A percentile compares a stretch with the other conserved stretches of the same genome.
These are phyloP conservation scores for Triops cancriformis DNA, from an alignment of 1,140 invertebrate genomes.

Conservation along the genomic window DNA sequence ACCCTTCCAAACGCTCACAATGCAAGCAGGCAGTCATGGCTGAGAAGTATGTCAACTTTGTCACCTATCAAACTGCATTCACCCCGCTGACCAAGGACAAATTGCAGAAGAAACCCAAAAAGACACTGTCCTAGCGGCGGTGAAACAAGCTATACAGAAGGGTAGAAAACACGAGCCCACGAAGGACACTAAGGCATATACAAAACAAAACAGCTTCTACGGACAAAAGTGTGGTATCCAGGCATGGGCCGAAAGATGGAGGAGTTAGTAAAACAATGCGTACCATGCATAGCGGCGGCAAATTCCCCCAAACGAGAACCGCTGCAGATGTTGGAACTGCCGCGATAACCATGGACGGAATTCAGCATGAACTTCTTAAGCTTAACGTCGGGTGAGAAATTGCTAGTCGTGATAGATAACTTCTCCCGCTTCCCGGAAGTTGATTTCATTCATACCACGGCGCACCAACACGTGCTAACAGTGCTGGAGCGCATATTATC, in stretches of 20 bases:
- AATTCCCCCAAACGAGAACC: not conserved
- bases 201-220: constrained; percentile 35
- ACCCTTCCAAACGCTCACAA: no score
- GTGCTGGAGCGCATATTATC: not conserved
- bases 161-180: constrained; percentile 30
- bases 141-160: not conserved
- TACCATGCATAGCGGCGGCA: constrained; percentile 25
- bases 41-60: not conserved
- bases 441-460: not conserved
- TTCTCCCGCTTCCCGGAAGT: constrained; percentile 22
- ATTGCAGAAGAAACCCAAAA: not conserved
- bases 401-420: constrained; percentile 25
- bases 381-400: constrained; percentile 17
- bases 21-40: not conserved
- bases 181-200: constrained; percentile 36
- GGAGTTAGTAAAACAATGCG: constrained; percentile 32
- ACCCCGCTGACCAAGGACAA: constrained; percentile 27
- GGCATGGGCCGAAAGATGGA: constrained; percentile 36
- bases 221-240: constrained; percentile 40
- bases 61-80: constrained; percentile 35
- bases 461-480: not conserved
- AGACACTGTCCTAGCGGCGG: not conserved
- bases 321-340: not conserved
- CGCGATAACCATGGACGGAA: constrained; percentile 19
- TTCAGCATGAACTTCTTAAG: constrained; percentile 23